A percentile compares a stretch with the other conserved stretches of the same genome.
phyloP scores from a whole-genome alignment of 2,797 vertebrate genomes.

The Hipposideros larvatus region DNA sequence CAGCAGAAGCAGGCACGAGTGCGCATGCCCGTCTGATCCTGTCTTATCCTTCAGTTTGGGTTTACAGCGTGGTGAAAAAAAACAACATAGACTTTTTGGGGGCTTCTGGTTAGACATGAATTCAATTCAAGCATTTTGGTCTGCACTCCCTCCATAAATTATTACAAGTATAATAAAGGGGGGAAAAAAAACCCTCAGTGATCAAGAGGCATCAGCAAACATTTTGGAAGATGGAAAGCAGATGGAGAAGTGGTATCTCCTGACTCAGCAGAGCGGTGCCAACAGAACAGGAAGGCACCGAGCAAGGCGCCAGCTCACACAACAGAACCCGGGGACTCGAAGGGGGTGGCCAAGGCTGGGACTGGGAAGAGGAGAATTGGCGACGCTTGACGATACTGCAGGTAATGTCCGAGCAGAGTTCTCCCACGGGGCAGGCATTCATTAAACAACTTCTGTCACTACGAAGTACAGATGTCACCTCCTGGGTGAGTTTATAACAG shows the following conservation, averaged over 20 bases:
- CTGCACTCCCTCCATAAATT: background rate
- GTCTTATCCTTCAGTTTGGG: background rate
- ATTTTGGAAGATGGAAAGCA: background rate
- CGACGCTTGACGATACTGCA: rapidly evolving
- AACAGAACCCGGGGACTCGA: rapidly evolving
- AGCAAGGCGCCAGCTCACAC: rapidly evolving
- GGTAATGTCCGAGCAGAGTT: rapidly evolving
- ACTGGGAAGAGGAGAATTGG: background rate
- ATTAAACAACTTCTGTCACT: rapidly evolving
- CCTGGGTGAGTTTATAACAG: too few species aligned
- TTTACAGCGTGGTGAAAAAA: rapidly evolving
- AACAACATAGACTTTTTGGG: background rate
- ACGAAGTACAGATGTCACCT: background rate
- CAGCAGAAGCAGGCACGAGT: rapidly evolving
- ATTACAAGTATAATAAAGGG: background rate
- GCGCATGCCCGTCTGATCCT: rapidly evolving
- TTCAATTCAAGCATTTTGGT: background rate
- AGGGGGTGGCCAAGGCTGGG: background rate
- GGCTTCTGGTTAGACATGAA: background rate
- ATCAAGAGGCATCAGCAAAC: background rate
- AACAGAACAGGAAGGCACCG: background rate
- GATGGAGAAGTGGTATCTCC: background rate
- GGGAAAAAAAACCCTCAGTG: background rate
- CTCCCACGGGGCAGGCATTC: rapidly evolving
- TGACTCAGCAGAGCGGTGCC: background rate